Evolutionary conservation across 2,888 invertebrate species (phyloP), one percentile per base, ranked within the genome.

Genomic region (Chaitophorus viminalis): DNA sequence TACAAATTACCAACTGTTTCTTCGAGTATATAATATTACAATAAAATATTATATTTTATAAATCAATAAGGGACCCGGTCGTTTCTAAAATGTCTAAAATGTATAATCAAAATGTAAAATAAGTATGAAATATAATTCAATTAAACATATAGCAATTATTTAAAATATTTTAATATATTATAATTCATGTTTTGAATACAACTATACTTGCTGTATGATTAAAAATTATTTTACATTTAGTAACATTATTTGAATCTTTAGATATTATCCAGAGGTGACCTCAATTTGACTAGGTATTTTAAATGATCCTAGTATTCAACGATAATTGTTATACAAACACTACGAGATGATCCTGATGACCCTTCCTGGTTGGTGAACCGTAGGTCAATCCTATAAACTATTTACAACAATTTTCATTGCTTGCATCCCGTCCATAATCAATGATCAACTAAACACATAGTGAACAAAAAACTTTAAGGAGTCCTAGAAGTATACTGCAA

Each of bases 371-470:
- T 46, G 39, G n/a, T 39, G 39, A 81, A 68, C 46, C 70, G 60
- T 60, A 29, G 79, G 79, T 65, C 18, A 36, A 79, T 79, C 60
- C 68, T 68, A 81, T 81, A 68, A 81, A 81, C 25, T 81, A 81
- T 82, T 81, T 31, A 81, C 39, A 81, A 81, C 68, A 81, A 46
- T 68, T 81, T 31, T 82, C 82, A 82, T 82, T 82, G 82, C 82
- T 82, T 46, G 70, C 70, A 70, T 82, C 82, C n/a, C 82, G 82
- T 82, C 70, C 65, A 31, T 14, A 33, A 70, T 17, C 68, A 70
- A 82, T 46, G 60, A 25, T 60, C 29, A 25, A 25, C 70, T 52
- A 70, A 46, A 46, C 36, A 39, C 68, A 31, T 14, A 46, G 46
- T 82, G 17, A 70, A 70, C 21, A 82, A 82, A 82, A 82, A 31